Percentiles rank a stretch among this genome's conserved stretches.
phyloP scores from a whole-genome alignment of 2,797 vertebrate genomes.

The Etheostoma nigrum region DNA sequence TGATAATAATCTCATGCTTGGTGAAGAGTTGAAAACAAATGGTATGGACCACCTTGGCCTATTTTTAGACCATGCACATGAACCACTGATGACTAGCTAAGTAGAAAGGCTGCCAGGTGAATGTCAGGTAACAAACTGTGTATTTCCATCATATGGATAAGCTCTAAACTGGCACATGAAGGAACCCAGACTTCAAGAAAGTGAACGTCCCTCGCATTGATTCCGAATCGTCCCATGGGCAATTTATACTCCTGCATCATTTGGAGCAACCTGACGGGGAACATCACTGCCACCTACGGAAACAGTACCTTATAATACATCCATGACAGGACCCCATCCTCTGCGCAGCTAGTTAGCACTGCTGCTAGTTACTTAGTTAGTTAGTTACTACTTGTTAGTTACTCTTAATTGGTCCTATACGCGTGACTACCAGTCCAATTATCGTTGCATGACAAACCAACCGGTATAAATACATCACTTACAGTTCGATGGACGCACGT shows the following conservation, averaged over 20 bases:
- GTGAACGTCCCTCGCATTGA: neutral
- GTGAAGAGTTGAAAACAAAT: constrained; percentile 3
- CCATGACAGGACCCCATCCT: too few species aligned
- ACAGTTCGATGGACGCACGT: neutral
- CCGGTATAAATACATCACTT: neutral
- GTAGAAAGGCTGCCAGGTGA: neutral
- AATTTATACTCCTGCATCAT: too few species aligned
- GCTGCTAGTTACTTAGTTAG: too few species aligned
- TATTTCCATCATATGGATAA: too few species aligned
- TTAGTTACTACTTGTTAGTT: too few species aligned
- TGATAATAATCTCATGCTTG: constrained; percentile 24
- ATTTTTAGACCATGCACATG: neutral
- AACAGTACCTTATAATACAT: too few species aligned
- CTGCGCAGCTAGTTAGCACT: neutral
- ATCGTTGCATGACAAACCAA: neutral
- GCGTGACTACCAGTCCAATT: neutral
- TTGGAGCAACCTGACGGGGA: too few species aligned
- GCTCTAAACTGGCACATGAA: neutral
- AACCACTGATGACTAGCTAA: too few species aligned
- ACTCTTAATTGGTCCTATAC: neutral
- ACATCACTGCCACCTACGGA: too few species aligned
- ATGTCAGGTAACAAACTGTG: neutral
- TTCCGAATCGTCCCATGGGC: too few species aligned
- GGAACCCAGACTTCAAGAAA: neutral
- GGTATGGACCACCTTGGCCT: neutral